These are phyloP conservation scores for Gephyroberyx darwinii DNA, from an alignment of 2,797 vertebrate species.

Conservation along the genomic window DNA sequence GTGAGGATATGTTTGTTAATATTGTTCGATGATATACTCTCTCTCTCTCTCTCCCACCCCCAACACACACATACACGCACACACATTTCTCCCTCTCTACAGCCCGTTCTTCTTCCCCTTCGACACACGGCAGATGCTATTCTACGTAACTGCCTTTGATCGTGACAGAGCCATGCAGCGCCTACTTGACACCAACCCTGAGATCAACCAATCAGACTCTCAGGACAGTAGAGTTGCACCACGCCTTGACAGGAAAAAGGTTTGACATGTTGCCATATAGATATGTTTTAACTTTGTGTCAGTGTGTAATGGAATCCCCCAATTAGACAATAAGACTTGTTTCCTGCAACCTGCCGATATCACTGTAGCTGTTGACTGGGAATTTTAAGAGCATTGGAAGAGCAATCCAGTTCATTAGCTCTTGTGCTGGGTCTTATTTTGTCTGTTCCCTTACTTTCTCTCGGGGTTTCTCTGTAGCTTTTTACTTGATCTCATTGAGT, in stretches of 20 bases:
- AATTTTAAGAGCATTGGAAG: background rate
- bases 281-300: background rate
- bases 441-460: background rate
- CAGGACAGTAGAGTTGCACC: slow-evolving; percentile 99
- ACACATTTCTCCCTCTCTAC: slow-evolving; percentile 29
- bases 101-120: slow-evolving; percentile 99
- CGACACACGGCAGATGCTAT: slow-evolving; percentile 99
- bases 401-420: background rate
- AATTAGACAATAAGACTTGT: background rate
- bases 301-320: background rate
- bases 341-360: background rate
- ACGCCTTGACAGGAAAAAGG: slow-evolving; percentile 94
- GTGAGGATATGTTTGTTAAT: background rate
- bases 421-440: background rate
- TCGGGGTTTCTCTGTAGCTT: background rate
- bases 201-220: slow-evolving; percentile 99
- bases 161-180: slow-evolving; percentile 98
- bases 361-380: background rate
- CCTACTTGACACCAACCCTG: slow-evolving; percentile 97
- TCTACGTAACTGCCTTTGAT: slow-evolving; percentile 98
- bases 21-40: background rate
- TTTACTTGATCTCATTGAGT: background rate
- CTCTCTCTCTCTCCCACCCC: background rate
- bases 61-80: too few relatives aligned
- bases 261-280: background rate